phyloP scores from a whole-genome alignment of 2,888 invertebrate species.

The Elgonia sp. region DNA sequence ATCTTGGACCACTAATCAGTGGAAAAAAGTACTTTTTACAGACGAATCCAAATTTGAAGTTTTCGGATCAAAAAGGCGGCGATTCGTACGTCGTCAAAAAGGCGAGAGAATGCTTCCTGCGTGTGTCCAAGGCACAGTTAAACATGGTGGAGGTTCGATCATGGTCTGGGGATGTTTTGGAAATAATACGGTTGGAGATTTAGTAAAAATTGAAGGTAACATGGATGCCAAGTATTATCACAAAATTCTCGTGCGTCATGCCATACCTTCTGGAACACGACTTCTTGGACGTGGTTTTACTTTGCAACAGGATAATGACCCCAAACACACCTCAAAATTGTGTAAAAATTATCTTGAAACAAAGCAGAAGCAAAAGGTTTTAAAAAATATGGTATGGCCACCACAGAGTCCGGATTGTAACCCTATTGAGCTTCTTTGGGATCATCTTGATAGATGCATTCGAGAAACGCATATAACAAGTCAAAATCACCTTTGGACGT shows the following conservation, averaged over 20 bases:
- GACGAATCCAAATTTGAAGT: slow-evolving; percentile 75
- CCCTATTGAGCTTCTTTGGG: too few species aligned
- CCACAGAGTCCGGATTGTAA: too few species aligned
- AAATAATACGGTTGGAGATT: background rate
- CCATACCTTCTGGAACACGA: slow-evolving; percentile 56
- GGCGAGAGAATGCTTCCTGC: slow-evolving; percentile 42
- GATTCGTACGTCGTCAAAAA: slow-evolving; percentile 57
- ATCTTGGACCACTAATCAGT: slow-evolving; percentile 57
- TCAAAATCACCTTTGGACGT: background rate
- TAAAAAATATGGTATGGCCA: too few species aligned
- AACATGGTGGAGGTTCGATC: slow-evolving; percentile 73
- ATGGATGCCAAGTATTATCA: slow-evolving; percentile 47
- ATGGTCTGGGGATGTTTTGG: slow-evolving; percentile 73
- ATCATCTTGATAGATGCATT: background rate
- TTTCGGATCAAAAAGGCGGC: slow-evolving; percentile 51
- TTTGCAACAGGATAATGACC: slow-evolving; percentile 74
- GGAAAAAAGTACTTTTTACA: slow-evolving; percentile 72
- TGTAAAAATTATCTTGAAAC: slow-evolving; percentile 2
- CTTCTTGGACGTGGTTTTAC: slow-evolving; percentile 69
- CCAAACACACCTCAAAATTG: background rate
- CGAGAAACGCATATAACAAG: background rate
- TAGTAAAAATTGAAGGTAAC: slow-evolving; percentile 7
- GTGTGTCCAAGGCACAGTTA: slow-evolving; percentile 9
- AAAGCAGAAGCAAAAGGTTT: background rate
- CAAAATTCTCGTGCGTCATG: background rate